Conservation (phyloP, 2,113 vertebrate genomes). For the Corythaeola cristata region DNA sequence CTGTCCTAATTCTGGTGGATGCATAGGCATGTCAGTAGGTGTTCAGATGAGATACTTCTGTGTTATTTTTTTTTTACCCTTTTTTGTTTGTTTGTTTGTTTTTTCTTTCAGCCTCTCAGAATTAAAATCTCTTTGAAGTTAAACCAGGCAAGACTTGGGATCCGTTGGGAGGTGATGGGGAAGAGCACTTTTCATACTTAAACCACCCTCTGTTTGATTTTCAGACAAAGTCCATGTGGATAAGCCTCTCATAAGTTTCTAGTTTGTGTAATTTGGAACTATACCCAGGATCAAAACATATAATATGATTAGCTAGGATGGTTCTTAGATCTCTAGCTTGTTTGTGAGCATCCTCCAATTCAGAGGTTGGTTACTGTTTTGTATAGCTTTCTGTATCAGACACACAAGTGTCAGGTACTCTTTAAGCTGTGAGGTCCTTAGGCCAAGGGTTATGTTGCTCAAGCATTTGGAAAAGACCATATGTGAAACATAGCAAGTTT, state of each 20-base stretch:
- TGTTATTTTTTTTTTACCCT: not conserved
- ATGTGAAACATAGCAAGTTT: accelerated
- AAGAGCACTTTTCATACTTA: not conserved
- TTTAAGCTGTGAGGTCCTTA: not conserved
- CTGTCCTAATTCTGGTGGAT: not conserved
- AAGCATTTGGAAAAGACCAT: not conserved
- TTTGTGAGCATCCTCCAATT: not conserved
- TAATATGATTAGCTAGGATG: accelerated
- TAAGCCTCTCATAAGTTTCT: not conserved
- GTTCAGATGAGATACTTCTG: not conserved
- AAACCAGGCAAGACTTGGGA: not conserved
- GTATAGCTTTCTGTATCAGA: not conserved
- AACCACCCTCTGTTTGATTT: not conserved
- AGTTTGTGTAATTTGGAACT: not conserved
- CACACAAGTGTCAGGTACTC: not conserved
- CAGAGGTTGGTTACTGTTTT: not conserved
- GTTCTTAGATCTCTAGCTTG: not conserved
- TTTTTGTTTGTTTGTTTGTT: no score
- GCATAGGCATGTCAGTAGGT: not conserved
- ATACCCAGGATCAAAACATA: not conserved
- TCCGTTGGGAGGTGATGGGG: not conserved
- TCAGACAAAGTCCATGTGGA: not conserved
- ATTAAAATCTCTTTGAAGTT: not conserved
- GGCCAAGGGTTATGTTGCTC: not conserved
- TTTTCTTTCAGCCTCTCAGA: not conserved